Evolutionary conservation across 2,797 vertebrate genomes (phyloP).

Genomic region (Onychomys leucogaster): DNA sequence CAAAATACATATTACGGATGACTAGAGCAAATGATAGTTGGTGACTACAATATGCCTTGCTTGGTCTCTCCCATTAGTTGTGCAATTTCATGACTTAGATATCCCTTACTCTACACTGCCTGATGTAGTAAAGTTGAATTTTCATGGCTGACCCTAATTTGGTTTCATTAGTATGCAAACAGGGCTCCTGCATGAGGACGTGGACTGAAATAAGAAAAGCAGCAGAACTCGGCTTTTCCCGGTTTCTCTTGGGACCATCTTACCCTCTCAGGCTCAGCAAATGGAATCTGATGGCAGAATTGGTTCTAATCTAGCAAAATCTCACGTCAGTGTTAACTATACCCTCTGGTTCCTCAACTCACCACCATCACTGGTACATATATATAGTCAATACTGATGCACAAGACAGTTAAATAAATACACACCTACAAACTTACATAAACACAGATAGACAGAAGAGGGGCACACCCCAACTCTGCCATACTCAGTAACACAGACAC

Average conservation of each 20-base stretch:
- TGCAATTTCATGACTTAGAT: not conserved
- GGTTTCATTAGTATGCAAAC: constrained; percentile 44
- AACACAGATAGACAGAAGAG: not conserved
- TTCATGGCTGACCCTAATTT: constrained; percentile 41
- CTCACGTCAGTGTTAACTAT: constrained; percentile 10
- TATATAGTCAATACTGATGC: not conserved
- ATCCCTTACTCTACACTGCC: not conserved
- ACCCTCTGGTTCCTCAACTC: not conserved
- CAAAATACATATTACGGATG: constrained; percentile 59
- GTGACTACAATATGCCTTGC: constrained; percentile 25
- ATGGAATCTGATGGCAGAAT: not conserved
- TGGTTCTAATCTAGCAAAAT: constrained; percentile 33
- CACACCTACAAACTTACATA: not conserved
- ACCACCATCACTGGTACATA: not conserved
- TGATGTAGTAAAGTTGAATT: constrained; percentile 49
- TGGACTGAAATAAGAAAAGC: not conserved
- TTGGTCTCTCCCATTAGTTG: not conserved
- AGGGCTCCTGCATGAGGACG: not conserved
- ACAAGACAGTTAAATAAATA: not conserved
- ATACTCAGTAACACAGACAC: not conserved
- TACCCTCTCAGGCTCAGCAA: constrained; percentile 31
- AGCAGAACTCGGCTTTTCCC: not conserved
- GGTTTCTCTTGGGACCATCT: not conserved
- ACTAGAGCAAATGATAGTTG: not conserved
- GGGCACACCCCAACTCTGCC: not conserved